Base-by-base conservation (phyloP, 2,888 invertebrate species). In the Hedychridium roseum region DNA sequence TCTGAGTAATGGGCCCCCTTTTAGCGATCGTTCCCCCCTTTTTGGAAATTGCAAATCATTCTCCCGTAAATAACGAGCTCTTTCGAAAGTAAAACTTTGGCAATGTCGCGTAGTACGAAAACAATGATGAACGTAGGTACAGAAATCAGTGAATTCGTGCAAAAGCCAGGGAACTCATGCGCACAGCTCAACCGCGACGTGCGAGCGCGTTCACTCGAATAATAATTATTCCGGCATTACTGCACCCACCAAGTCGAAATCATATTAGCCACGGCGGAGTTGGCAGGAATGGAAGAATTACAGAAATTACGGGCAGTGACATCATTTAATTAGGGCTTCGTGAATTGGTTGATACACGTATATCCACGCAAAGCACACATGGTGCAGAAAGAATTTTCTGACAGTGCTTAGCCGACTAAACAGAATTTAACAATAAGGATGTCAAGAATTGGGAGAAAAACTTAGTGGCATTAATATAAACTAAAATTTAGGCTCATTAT, bases 301-400 rank as follows among this genome's bases (percentile, higher is more conserved):
- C 54, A 58, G 64, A 67, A 71, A 73, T 72, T 69, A 65, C 67
- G 64, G 70, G 46, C 64, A 51, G 63, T 59, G 64, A 62, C 56
- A 60, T 74, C 62, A 72, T 66, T 71, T 67, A 66, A 71, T 74
- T 72, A 60, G 51, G 43, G 55, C 47, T 54, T 20, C 6, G 9
- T 7, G 12, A 20, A 26, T n/a, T 28, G 26, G 30, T 48, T 23
- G 41, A 11, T 11, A 16, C 9, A 11, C 15, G 27, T 28, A 28
- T 28, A 14, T 46, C 30, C 17, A 14, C 27, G 9, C 9, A n/a
- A 7, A 1, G 12, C 39, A 28, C 46, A 53, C 57, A 60, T 57
- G 53, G 32, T 43, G n/a, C n/a, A n/a, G n/a, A n/a, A n/a, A n/a
- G n/a, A n/a, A n/a, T n/a, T n/a, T n/a, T n/a, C n/a, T n/a, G n/a